These are phyloP conservation scores for Chionoecetes opilio DNA, from an alignment of 1,140 invertebrate genomes.

Conservation along the genomic window DNA sequence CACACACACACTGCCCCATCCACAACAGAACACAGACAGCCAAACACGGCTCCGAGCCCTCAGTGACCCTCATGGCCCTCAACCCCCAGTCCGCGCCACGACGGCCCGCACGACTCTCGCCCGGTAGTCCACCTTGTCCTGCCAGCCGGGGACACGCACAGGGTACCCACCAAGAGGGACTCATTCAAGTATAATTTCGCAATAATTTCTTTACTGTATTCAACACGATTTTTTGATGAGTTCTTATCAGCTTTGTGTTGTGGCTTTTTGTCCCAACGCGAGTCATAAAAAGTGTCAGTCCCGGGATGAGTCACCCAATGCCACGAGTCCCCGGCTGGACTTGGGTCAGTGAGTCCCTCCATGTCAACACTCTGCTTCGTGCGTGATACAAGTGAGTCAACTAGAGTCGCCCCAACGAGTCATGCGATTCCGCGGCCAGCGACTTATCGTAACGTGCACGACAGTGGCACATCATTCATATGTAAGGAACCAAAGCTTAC, in stretches of 20 bases:
- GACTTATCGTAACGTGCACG: too few relatives aligned
- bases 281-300: background rate
- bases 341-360: constrained; percentile 71
- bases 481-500: too few relatives aligned
- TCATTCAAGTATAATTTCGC: background rate
- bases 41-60: background rate
- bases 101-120: background rate
- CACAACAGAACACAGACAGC: background rate
- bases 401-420: background rate
- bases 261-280: background rate
- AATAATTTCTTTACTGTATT: background rate
- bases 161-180: background rate
- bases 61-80: background rate
- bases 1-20: background rate
- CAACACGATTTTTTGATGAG: background rate
- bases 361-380: constrained; percentile 54
- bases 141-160: background rate
- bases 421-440: background rate
- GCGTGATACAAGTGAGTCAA: constrained; percentile 36
- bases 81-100: background rate
- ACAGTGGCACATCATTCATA: too few relatives aligned
- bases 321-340: constrained; percentile 49
- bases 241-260: background rate
- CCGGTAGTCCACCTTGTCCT: background rate
- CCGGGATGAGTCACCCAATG: background rate